Percentiles rank a stretch among this genome's conserved stretches.
phyloP scores from a whole-genome alignment of 2,113 vertebrate species.

The Boleophthalmus pectinirostris region DNA sequence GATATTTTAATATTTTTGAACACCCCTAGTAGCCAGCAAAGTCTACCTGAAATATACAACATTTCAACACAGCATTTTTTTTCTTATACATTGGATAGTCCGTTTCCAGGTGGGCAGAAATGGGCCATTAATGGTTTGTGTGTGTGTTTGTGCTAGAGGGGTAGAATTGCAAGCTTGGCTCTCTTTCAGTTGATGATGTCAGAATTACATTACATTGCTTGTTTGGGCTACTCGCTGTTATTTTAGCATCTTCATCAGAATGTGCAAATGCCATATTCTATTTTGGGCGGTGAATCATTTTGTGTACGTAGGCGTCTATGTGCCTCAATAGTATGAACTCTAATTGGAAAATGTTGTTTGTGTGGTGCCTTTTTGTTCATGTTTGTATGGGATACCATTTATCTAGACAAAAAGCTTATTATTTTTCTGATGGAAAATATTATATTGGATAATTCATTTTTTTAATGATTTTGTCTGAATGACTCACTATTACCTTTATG shows the following conservation, averaged over 20 bases:
- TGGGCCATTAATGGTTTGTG: neutral
- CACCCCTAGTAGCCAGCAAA: neutral
- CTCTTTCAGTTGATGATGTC: slow-evolving; percentile 8
- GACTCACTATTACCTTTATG: neutral
- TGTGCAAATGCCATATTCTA: neutral
- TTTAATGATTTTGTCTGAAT: neutral
- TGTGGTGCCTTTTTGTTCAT: neutral
- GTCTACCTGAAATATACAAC: neutral
- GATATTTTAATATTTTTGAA: too few relatives aligned
- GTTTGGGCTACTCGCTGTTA: neutral
- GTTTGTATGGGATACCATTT: neutral
- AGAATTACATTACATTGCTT: slow-evolving; percentile 7
- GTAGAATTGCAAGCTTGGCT: neutral
- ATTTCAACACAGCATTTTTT: neutral
- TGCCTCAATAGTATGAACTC: neutral
- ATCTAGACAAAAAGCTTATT: neutral
- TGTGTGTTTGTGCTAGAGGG: neutral
- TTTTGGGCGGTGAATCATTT: neutral
- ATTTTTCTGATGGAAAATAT: neutral
- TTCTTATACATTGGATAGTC: neutral
- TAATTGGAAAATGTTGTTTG: neutral
- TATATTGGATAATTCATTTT: neutral
- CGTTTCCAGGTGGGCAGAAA: neutral
- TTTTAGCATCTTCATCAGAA: slow-evolving; percentile 14
- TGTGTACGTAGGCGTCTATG: neutral